Conservation (phyloP, 2,113 vertebrate genomes). For the Caranx melampygus region DNA sequence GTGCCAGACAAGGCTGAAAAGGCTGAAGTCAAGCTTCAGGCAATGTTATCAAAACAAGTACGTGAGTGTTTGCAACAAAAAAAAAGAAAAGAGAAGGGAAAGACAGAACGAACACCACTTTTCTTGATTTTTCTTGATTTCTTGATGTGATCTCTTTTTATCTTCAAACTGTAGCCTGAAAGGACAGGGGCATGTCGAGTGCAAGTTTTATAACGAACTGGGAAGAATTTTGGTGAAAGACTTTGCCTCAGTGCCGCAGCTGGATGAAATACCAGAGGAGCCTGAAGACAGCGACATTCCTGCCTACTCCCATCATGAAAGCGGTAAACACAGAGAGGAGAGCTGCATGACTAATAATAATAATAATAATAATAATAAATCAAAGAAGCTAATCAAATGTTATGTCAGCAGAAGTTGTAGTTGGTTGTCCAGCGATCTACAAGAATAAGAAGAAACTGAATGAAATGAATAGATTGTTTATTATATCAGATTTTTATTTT, state of each 20-base stretch:
- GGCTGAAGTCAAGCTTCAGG: constrained; percentile 77
- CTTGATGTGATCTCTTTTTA: background rate
- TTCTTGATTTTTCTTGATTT: background rate
- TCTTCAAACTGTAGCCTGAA: constrained; percentile 48
- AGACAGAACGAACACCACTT: background rate
- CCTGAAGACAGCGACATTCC: constrained; percentile 56
- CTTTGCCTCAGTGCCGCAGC: constrained; percentile 37
- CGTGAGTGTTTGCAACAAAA: background rate
- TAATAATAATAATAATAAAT: no score
- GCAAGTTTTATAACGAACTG: constrained; percentile 82
- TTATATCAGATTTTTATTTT: background rate
- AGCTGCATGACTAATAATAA: no score
- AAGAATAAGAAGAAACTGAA: background rate
- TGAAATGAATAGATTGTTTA: rapidly evolving
- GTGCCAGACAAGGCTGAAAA: constrained; percentile 81
- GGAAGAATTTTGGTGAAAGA: constrained; percentile 75
- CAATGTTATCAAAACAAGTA: constrained; percentile 83
- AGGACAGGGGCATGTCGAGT: constrained; percentile 68
- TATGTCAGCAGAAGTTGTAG: no score
- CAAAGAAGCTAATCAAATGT: no score
- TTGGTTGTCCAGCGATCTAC: no score
- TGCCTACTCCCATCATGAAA: constrained; percentile 57
- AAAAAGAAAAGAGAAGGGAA: background rate
- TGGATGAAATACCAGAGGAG: constrained; percentile 57
- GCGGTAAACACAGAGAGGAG: constrained; percentile 53